phyloP scores from a whole-genome alignment of 2,113 vertebrate genomes.

The Arothron firmamentum region DNA sequence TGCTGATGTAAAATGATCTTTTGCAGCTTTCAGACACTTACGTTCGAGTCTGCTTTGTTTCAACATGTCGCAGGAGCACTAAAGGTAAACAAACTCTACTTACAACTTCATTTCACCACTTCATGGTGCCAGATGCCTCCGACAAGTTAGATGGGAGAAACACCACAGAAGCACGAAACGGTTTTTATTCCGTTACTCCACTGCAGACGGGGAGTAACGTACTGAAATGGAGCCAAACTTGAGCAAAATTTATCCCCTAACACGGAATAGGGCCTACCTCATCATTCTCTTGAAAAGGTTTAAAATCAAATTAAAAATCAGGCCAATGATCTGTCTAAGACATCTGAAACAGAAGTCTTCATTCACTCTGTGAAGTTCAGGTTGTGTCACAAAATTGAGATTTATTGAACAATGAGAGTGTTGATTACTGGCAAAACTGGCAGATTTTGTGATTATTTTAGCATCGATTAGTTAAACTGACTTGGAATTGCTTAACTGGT shows the following conservation, averaged over 20 bases:
- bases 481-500: not conserved
- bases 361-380: too few species aligned
- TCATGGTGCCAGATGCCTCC: not conserved
- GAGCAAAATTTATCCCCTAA: conserved; percentile 12
- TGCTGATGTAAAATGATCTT: conserved; percentile 68
- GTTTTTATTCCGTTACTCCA: too few species aligned
- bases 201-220: too few species aligned
- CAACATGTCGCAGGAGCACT: conserved; percentile 50
- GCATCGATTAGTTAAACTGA: not conserved
- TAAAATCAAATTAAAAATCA: too few species aligned
- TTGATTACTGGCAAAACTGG: not conserved
- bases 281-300: not conserved
- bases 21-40: conserved; percentile 60
- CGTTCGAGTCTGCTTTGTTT: conserved; percentile 47
- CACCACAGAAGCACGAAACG: not conserved
- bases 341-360: too few species aligned
- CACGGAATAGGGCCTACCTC: conserved; percentile 15
- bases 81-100: conserved; percentile 34
- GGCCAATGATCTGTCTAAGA: too few species aligned
- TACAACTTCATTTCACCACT: conserved; percentile 31
- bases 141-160: not conserved
- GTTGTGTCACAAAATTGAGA: not conserved
- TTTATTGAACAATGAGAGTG: not conserved
- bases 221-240: not conserved
- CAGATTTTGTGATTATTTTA: not conserved